phyloP scores from a whole-genome alignment of 1,140 invertebrate species.

The Leptinotarsa lineolata region DNA sequence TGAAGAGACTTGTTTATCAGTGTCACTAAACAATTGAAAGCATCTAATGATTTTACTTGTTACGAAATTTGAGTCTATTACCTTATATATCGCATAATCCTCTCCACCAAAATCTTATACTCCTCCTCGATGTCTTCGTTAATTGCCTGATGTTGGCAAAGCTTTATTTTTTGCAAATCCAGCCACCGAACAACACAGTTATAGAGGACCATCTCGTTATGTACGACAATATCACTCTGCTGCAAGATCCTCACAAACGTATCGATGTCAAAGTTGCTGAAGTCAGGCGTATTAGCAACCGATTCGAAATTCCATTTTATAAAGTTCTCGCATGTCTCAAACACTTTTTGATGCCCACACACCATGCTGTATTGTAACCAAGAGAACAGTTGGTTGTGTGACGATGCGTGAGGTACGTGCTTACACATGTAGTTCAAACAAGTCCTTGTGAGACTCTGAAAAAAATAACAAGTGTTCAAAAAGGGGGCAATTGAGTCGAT shows the following conservation, averaged over 20 bases:
- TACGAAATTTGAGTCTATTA: neutral
- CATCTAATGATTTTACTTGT: no score
- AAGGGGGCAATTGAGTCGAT: neutral
- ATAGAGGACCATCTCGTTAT: constrained; percentile 86
- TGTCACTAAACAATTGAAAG: no score
- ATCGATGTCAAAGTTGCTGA: constrained; percentile 81
- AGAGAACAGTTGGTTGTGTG: constrained; percentile 78
- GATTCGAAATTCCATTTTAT: constrained; percentile 91
- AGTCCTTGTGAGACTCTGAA: constrained; percentile 76
- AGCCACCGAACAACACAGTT: constrained; percentile 79
- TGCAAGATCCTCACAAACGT: constrained; percentile 77
- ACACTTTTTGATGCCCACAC: constrained; percentile 78
- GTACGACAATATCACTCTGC: constrained; percentile 86
- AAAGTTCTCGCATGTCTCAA: constrained; percentile 79
- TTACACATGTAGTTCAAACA: constrained; percentile 87
- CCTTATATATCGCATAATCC: constrained; percentile 77
- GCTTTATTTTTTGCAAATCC: constrained; percentile 65
- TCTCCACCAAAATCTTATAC: constrained; percentile 70
- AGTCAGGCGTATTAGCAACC: constrained; percentile 78
- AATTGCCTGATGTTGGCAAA: constrained; percentile 56
- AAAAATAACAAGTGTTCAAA: constrained; percentile 31
- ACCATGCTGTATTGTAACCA: constrained; percentile 89
- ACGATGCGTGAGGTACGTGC: constrained; percentile 82
- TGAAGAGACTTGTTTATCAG: no score
- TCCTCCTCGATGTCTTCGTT: constrained; percentile 61